Evolutionary conservation across 2,888 invertebrate genomes (phyloP), one percentile per base, ranked within the genome.

Genomic region (Synanthedon vespiformis): DNA sequence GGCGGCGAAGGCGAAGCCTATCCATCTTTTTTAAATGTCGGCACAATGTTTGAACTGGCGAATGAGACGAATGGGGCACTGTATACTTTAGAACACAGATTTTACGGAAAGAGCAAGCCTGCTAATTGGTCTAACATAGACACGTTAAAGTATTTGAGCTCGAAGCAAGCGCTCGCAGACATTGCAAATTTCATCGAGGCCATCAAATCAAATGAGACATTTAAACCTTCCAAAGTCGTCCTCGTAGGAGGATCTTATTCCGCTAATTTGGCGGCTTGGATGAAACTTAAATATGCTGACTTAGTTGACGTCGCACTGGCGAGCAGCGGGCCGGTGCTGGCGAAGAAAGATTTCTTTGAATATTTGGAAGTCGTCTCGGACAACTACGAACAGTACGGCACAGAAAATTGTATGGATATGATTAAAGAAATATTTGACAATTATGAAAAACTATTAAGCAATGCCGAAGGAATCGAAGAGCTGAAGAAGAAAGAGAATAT

Each of bases 221-320:
- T 67, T 57, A 61, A 59, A 3, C 58, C 59, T 2, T 80, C 83
- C 1, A 83, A 84, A 67, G 72, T 84, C 0, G 77, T 86, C 0
- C 72, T 80, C 2, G 65, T 85, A 18, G 86, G 85, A 40, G 83
- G 84, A 10, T 85, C 84, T 3, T 85, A 86, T 53, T 68, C 83
- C 2, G 85, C 80, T 6, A 86, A 83, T 53, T 70, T 86, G 57
- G 85, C 86, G 18, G 81, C 80, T 1, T 85, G 85, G 85, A 73
- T 83, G 70, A 76, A 66, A 58, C 57, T 79, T 2, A 49, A 78
- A 0, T 84, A 85, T 56, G 81, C 85, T 11, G 58, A 77, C n/a
- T 59, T 82, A 54, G 70, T 85, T 0, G 75, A 83, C 58, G 84
- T 81, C 22, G 82, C 77, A 8, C 63, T 83, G 41, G 74, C 83